These are phyloP conservation scores for Anguilla pacifica DNA, from an alignment of 2,797 vertebrate species.

Conservation along the genomic window DNA sequence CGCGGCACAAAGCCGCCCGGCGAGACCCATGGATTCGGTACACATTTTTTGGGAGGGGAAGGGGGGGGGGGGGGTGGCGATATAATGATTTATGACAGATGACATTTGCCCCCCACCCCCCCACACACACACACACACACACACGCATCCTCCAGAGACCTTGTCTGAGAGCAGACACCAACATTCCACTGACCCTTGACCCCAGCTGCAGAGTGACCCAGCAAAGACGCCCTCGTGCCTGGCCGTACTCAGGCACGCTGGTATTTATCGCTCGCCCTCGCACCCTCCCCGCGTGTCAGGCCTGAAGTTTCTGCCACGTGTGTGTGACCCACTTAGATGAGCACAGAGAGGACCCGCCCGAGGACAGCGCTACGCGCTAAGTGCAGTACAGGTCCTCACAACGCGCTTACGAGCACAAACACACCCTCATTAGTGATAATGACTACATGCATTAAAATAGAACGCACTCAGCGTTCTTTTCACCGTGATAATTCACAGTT, in stretches of 20 bases:
- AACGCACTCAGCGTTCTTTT: not conserved
- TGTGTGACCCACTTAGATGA: conserved; percentile 26
- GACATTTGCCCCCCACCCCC: not conserved
- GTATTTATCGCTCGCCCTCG: not conserved
- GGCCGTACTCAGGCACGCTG: conserved; percentile 16
- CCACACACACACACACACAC: not conserved
- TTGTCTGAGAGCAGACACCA: not conserved
- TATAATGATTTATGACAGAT: conserved; percentile 4
- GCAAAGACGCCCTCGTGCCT: not conserved
- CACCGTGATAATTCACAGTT: not conserved
- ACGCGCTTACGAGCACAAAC: not conserved
- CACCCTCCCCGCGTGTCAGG: not conserved
- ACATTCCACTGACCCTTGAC: not conserved
- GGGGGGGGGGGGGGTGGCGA: not conserved
- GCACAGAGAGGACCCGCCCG: not conserved
- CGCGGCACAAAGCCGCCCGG: not conserved
- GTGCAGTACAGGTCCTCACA: not conserved
- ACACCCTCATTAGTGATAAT: not conserved
- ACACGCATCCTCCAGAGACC: not conserved
- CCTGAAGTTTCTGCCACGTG: conserved; percentile 22
- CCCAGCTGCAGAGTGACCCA: not conserved
- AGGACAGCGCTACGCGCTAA: not conserved
- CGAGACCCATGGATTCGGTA: not conserved
- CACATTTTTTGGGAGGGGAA: not conserved
- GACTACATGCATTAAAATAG: not conserved